Evolutionary conservation across 2,888 invertebrate genomes (phyloP), one percentile per base, ranked within the genome.

Genomic region (Ochlodes sylvanus): DNA sequence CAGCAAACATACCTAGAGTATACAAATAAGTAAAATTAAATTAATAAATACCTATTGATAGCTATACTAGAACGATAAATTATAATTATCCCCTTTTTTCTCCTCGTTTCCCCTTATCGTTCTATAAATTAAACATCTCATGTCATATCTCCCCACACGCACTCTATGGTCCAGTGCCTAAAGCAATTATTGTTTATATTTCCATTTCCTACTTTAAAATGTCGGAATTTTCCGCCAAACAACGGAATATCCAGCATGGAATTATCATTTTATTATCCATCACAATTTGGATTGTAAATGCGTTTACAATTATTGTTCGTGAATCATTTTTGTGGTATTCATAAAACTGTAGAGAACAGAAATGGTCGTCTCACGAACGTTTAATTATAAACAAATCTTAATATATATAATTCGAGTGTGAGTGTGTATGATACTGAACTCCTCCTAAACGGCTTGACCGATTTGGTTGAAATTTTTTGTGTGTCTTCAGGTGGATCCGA

Each of bases 101-200:
- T 4, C 27, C 27, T 27, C 27, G 27, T 27, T 4, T 38, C 10
- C 1, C 12, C 3, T 12, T 12, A 38, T 10, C 10, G 10, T 10
- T 38, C 0, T 10, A 38, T 10, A 9, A 34, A 7, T 5, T 4
- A 10, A 10, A 21, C 14, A 52, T 52, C 5, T 12, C 32, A 32
- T 34, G 47, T 17, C 38, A 67, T 54, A 32, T 67, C 66, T 54
- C 7, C 2, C 32, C 7, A 34, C 2, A 19, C 7, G 5, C 4
- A 55, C 55, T 56, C 19, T 38, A 15, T 21, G 15, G 67, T n/a
- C 44, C 68, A 61, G 70, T 76, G 75, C 66, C 77, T 79, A 79
- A 77, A 79, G 83, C 79, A 78, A 84, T 85, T 83, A 85, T 84
- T 85, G 82, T 87, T 87, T 84, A 82, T 81, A 68, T 65, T 69